Percentiles rank a stretch among this genome's conserved stretches.
Evolutionary conservation across 2,113 vertebrate species (phyloP).

Genomic region (Microtus montanus): DNA sequence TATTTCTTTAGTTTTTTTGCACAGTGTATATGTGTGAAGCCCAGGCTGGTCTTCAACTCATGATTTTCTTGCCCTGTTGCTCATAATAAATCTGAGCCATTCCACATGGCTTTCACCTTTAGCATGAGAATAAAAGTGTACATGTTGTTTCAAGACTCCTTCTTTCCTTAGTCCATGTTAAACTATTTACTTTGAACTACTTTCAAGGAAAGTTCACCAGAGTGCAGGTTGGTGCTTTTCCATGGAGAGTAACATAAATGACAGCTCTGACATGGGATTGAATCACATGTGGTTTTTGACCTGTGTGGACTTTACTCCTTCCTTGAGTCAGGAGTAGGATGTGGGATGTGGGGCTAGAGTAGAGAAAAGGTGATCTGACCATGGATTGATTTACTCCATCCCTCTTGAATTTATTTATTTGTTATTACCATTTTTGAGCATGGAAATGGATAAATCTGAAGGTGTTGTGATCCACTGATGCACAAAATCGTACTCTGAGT

Average conservation of each 20-base stretch:
- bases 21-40: not conserved
- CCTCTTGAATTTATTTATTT: not conserved
- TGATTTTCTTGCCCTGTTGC: too few relatives aligned
- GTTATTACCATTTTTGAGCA: not conserved
- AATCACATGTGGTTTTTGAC: not conserved
- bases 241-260: not conserved
- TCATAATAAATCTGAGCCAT: not conserved
- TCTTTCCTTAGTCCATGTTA: conserved; percentile 15
- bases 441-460: not conserved
- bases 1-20: not conserved
- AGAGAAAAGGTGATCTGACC: not conserved
- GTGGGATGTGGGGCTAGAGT: not conserved
- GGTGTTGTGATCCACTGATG: not conserved
- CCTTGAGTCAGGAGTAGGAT: not conserved
- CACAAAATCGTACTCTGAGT: not conserved
- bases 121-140: conserved; percentile 20
- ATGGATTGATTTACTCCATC: not conserved
- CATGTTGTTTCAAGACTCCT: not conserved
- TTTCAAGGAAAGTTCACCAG: conserved; percentile 10
- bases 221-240: not conserved
- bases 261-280: not conserved
- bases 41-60: not conserved
- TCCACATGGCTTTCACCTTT: not conserved
- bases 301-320: not conserved
- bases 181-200: conserved; percentile 39